Evolutionary conservation across 2,797 vertebrate genomes (phyloP), one percentile per base, ranked within the genome.

Genomic region (Cirrhinus mrigala): DNA sequence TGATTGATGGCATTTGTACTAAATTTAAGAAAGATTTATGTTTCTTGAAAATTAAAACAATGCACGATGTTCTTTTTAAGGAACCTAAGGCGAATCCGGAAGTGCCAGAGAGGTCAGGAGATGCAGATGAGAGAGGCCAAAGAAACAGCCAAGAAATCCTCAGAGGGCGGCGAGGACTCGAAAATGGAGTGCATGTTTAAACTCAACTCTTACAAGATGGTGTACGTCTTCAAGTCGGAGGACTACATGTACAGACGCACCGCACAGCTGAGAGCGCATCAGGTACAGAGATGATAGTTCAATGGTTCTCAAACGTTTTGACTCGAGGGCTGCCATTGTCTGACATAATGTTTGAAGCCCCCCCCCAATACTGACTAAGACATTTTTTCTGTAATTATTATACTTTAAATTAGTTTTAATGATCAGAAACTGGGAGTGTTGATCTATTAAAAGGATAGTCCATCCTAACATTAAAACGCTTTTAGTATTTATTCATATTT

Each of bases 241-340:
- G 98, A 99, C 93, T 99, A 98, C 92, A 98, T 99, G 98, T 99
- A 99, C 94, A 93, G 98, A 73, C 97, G 98, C 92, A 99, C 98
- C 0, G 98, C 98, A 0, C 94, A 99, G 89, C 96, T 97, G 12
- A 95, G 98, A 85, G 98, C 98, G 84, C 98, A 99, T 89, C 97
- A 99, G 97, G 98, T 99, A 91, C 90, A 89, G 12, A 33, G 60
- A 79, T 22, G 29, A 40, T 10, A 8, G n/a, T 46, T 15, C 44
- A 52, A 3, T 82, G 76, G 58, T 60, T 58, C 33, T 77, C 52
- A 10, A 16, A n/a, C 20, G 0, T 58, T 54, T 74, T 20, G 0
- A 54, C 11, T 75, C 2, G 0, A 76, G 29, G 12, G 20, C 71
- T 2, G 2, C 8, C 15, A 6, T 20, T 54, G 5, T n/a, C 74